These are phyloP conservation scores for Heliothis subflexa DNA, from an alignment of 1,140 invertebrate species.

Conservation along the genomic window DNA sequence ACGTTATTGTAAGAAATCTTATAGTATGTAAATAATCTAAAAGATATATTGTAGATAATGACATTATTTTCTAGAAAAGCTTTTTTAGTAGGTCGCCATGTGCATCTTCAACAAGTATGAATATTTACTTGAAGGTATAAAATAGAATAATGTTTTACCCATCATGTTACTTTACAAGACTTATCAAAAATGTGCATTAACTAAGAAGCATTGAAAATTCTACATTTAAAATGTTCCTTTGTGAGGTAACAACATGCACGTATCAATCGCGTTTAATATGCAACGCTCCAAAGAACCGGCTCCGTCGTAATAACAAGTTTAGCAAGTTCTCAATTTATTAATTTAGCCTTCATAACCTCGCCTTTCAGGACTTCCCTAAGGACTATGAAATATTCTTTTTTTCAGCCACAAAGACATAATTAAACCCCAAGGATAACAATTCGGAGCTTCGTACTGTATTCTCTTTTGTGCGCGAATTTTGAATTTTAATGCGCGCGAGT, in stretches of 20 bases:
- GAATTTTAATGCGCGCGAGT: conserved; percentile 75
- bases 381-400: conserved; percentile 73
- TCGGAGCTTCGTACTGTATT: conserved; percentile 71
- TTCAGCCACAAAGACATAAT: conserved; percentile 78
- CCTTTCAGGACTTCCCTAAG: conserved; percentile 28
- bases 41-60: no score
- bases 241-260: not conserved
- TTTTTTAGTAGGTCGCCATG: no score
- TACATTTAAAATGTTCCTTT: not conserved
- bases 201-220: no score
- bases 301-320: not conserved
- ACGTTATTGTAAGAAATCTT: no score
- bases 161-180: no score
- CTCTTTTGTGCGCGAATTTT: conserved; percentile 66
- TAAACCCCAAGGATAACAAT: conserved; percentile 79
- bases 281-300: not conserved
- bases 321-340: conserved; percentile 29
- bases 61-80: no score
- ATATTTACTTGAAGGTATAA: no score
- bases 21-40: no score
- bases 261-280: conserved; percentile 24
- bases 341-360: conserved; percentile 18
- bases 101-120: no score
- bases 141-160: no score
- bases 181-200: no score